These are phyloP conservation scores for Aphelinus atriplicis DNA, from an alignment of 1,140 invertebrate species.

Conservation along the genomic window DNA sequence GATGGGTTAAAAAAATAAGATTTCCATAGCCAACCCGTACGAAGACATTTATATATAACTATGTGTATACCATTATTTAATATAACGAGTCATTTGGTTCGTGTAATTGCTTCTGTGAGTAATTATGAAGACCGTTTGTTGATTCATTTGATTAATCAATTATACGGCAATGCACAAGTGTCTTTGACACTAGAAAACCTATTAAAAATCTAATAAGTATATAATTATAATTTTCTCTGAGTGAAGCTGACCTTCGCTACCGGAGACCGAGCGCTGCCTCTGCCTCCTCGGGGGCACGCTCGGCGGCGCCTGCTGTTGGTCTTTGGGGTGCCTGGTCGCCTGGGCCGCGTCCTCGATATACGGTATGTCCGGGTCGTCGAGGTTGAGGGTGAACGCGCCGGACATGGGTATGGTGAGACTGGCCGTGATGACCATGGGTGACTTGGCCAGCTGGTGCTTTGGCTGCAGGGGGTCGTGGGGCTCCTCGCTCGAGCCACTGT, in stretches of 20 bases:
- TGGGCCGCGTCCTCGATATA: slow-evolving; percentile 72
- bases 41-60: no score
- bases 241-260: slow-evolving; percentile 56
- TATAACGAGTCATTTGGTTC: no score
- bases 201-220: not conserved
- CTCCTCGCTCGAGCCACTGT: slow-evolving; percentile 67
- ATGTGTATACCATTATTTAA: no score
- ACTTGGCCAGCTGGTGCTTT: slow-evolving; percentile 44
- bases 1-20: no score
- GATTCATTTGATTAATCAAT: no score
- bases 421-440: slow-evolving; percentile 78
- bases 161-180: not conserved
- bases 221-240: not conserved
- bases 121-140: no score
- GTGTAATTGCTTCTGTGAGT: no score
- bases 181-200: not conserved
- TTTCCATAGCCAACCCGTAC: no score
- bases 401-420: slow-evolving; percentile 80
- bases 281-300: slow-evolving; percentile 58
- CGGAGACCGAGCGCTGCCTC: slow-evolving; percentile 61
- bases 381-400: slow-evolving; percentile 64
- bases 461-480: slow-evolving; percentile 53
- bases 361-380: slow-evolving; percentile 77
- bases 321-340: slow-evolving; percentile 31
- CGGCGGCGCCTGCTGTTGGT: slow-evolving; percentile 54